These are phyloP conservation scores for Taenaris catops DNA, from an alignment of 2,888 invertebrate species.

Conservation along the genomic window DNA sequence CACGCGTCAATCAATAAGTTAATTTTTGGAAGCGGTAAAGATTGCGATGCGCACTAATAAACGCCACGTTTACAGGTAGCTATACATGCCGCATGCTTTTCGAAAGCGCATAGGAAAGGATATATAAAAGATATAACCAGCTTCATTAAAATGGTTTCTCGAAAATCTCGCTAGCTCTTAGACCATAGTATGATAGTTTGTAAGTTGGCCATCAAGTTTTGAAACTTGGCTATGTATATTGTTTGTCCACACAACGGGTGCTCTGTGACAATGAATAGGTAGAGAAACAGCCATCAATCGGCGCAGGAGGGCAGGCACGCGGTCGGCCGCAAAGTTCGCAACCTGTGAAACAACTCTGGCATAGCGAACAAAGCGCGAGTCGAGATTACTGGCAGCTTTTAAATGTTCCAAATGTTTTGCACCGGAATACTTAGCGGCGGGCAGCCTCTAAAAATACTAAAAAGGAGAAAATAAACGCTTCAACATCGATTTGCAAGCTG, in stretches of 20 bases:
- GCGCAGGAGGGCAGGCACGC: constrained; percentile 29
- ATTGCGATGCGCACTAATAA: too few relatives aligned
- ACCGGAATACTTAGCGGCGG: constrained; percentile 41
- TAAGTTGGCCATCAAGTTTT: too few relatives aligned
- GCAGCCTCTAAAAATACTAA: constrained; percentile 47
- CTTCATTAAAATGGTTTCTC: too few relatives aligned
- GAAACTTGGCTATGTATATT: not conserved
- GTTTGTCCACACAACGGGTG: constrained; percentile 5
- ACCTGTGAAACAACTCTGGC: constrained; percentile 44
- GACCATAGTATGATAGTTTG: too few relatives aligned
- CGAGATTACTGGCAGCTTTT: constrained; percentile 51
- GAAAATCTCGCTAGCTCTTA: too few relatives aligned
- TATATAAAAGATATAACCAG: too few relatives aligned
- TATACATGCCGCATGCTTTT: too few relatives aligned
- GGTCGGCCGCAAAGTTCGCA: constrained; percentile 40
- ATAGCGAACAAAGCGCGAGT: constrained; percentile 41
- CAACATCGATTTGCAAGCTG: constrained; percentile 47
- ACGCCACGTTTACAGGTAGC: too few relatives aligned
- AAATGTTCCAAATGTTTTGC: constrained; percentile 44
- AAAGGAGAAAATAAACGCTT: constrained; percentile 47
- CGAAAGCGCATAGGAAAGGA: too few relatives aligned
- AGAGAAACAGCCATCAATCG: constrained; percentile 33
- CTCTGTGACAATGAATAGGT: constrained; percentile 26
- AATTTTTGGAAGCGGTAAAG: too few relatives aligned
- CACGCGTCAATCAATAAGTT: too few relatives aligned